Percentiles rank a stretch among this genome's conserved stretches.
Conservation (phyloP, 2,113 vertebrate genomes). For the Crypturellus undulatus region DNA sequence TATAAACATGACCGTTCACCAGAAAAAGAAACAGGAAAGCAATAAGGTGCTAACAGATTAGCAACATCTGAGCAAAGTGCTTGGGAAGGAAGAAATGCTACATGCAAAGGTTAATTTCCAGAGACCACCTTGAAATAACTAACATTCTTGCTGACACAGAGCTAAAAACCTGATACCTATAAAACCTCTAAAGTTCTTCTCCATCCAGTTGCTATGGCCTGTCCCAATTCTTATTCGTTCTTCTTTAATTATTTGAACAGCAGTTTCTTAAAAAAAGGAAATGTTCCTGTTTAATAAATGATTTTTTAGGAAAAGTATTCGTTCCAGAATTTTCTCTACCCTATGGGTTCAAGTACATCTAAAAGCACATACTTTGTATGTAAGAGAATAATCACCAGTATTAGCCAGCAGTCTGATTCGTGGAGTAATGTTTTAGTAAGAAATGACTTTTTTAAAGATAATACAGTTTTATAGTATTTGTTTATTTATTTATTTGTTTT, state of each 20-base stretch:
- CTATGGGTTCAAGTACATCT: background rate
- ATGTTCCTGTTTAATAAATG: background rate
- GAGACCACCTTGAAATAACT: background rate
- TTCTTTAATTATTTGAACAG: background rate
- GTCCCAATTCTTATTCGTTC: background rate
- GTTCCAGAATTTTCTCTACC: background rate
- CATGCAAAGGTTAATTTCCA: background rate
- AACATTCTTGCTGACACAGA: background rate
- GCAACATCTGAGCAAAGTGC: fast-evolving
- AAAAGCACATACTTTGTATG: background rate
- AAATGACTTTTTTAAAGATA: background rate
- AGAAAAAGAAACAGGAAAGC: background rate
- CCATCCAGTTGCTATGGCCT: background rate
- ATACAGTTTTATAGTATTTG: background rate
- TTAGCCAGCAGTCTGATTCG: background rate
- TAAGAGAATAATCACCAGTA: background rate
- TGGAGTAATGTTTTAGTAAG: background rate
- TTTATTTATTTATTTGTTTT: background rate
- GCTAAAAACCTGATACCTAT: background rate
- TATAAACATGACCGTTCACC: background rate
- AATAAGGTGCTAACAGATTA: background rate
- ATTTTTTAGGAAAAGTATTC: background rate
- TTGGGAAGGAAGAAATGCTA: background rate
- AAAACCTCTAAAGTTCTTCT: background rate
- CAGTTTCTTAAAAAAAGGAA: background rate